phyloP scores from a whole-genome alignment of 2,888 invertebrate genomes.

The Entomobrya proxima region DNA sequence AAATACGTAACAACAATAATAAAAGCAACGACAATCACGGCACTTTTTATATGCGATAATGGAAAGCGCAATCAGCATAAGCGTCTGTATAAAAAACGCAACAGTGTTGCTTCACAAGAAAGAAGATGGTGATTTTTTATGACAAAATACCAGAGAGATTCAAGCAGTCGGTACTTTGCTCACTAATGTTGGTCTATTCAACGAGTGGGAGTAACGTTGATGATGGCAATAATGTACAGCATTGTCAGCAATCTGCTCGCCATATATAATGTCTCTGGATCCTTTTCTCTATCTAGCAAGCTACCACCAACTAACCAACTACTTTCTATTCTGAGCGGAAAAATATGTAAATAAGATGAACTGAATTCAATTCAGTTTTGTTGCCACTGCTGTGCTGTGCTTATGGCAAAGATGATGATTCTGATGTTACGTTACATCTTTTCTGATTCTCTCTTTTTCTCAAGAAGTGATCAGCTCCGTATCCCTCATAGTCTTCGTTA shows the following conservation, averaged over 20 bases:
- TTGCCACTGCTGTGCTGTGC: conserved; percentile 38
- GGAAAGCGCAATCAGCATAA: conserved; percentile 50
- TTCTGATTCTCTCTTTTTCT: conserved; percentile 31
- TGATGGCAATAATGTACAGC: conserved; percentile 39
- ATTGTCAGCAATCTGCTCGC: conserved; percentile 49
- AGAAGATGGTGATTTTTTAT: background rate
- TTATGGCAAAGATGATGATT: conserved; percentile 15
- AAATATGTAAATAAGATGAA: conserved; percentile 62
- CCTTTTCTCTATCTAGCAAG: background rate
- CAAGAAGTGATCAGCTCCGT: conserved; percentile 34
- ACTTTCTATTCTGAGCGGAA: conserved; percentile 62
- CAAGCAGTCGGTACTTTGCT: background rate
- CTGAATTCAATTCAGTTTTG: conserved; percentile 59
- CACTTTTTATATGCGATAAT: conserved; percentile 25
- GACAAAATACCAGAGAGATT: background rate
- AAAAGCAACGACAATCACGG: conserved; percentile 4
- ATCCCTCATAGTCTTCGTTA: background rate
- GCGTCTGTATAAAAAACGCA: conserved; percentile 27
- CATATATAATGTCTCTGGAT: conserved; percentile 15
- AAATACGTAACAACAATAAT: background rate
- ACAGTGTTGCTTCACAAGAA: conserved; percentile 9
- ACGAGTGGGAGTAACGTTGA: background rate
- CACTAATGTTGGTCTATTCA: background rate
- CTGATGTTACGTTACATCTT: conserved; percentile 21
- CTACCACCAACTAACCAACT: conserved; percentile 38